Base-by-base conservation (phyloP, 1,140 invertebrate species). In the Belonocnema kinseyi region DNA sequence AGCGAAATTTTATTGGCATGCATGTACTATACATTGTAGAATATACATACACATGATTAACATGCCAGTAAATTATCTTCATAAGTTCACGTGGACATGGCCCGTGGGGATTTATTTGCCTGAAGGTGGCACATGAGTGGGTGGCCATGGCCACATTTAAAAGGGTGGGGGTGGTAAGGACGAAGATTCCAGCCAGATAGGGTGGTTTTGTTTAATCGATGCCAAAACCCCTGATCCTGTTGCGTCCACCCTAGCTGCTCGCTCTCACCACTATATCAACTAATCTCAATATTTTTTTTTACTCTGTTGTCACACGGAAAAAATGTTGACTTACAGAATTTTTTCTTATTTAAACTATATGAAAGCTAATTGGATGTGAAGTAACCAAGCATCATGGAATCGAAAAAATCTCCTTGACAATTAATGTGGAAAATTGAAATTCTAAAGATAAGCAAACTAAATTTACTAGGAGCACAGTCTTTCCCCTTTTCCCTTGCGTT, bases 161-260 rank as follows among this genome's bases (percentile, higher is more conserved):
- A 33, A 13, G n/a, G n/a, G 21, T n/a, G n/a, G 3, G 50, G 50
- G n/a, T 53, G 26, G 16, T n/a, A 72, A 54, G 71, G 66, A 54
- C 72, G 58, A 51, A 50, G 75, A 46, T 33, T 33, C 26, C 26
- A 33, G 26, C 4, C 26, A 33, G 26, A 79, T 75, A 72, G 85
- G 83, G 76, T 76, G 82, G 80, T 86, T 66, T 86, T 86, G 85
- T 86, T 86, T 86, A 86, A 86, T 86, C 85, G 85, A 86, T 86
- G 85, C 80, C 77, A 77, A 73, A 80, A 77, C 78, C 82, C 78
- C 74, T 81, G 84, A 85, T 86, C 82, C 80, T 77, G 75, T 78
- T 78, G 77, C 77, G 82, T 83, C 76, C 82, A 83, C 76, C 61
- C 33, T 33, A 33, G 26, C 26, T 71, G 66, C 56, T 75, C 74